Evolutionary conservation across 2,888 invertebrate genomes (phyloP), one percentile per base, ranked within the genome.

Genomic region (Erebia palarica): DNA sequence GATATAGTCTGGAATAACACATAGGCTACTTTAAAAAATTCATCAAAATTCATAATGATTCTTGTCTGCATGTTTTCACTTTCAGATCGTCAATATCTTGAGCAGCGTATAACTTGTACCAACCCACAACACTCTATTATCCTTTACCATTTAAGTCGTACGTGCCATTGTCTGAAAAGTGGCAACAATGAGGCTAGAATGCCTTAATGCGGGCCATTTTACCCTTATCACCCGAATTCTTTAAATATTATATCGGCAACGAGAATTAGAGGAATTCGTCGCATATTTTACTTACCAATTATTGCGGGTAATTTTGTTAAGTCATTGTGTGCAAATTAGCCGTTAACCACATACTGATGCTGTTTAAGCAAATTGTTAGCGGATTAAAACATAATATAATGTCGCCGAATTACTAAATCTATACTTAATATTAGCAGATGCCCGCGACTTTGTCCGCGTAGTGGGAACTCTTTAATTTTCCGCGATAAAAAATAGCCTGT

Each of bases 211-310:
- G 60, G 8, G 14, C 65, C 58, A 57, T 18, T 66, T 47, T 58
- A 57, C 47, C 66, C 57, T 67, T 67, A 67, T 67, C 61, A 64
- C 16, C 58, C 36, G 63, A 67, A 63, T 71, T 67, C 67, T 71
- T 63, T 51, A 71, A 71, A 71, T 71, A 71, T 67, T 67, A 67
- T 57, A 47, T 47, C 57, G 44, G 66, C 55, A 47, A 21, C 16
- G 53, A 63, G 44, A 49, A 55, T 47, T 16, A 49, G 18, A 65
- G 70, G 67, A 67, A 73, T 73, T 73, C 58, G 57, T 58, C 66
- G 66, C 69, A 73, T 70, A 67, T 63, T 51, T 68, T 65, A 59
- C 67, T 65, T 60, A 53, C 64, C 72, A 73, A 70, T 69, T 68
- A 73, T 49, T 73, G 65, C 55, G 16, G 18, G 64, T 67, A 70